phyloP scores from a whole-genome alignment of 2,113 vertebrate species.

The Solea solea region DNA sequence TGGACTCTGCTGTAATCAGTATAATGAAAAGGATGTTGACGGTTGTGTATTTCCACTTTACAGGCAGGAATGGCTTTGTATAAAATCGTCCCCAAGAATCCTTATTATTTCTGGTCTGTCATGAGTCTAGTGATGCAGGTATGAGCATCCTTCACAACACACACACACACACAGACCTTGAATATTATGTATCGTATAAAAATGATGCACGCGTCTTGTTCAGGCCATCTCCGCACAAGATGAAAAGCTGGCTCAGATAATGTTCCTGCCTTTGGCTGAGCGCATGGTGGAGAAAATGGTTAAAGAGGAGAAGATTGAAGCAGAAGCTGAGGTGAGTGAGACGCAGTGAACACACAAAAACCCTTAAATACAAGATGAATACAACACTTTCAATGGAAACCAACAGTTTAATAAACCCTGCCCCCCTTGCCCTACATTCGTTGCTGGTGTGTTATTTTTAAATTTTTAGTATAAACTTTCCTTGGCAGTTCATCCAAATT shows the following conservation, averaged over 20 bases:
- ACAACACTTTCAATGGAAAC: too few species aligned
- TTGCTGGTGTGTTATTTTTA: too few species aligned
- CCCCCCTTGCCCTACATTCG: too few species aligned
- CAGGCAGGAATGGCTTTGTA: conserved; percentile 99
- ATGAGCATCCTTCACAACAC: conserved; percentile 23
- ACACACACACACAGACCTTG: not conserved
- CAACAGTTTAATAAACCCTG: too few species aligned
- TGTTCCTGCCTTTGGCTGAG: conserved; percentile 97
- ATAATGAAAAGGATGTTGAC: conserved; percentile 22
- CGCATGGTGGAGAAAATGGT: conserved; percentile 99
- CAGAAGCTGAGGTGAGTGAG: conserved; percentile 91
- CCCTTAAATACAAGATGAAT: too few species aligned
- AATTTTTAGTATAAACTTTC: too few species aligned
- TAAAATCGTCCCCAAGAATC: conserved; percentile 98
- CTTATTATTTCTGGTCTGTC: conserved; percentile 99
- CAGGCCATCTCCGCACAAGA: conserved; percentile 98
- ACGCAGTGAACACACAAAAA: too few species aligned
- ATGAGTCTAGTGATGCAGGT: conserved; percentile 99
- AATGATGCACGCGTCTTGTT: not conserved
- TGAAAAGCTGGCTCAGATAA: conserved; percentile 95
- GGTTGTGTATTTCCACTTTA: conserved; percentile 13
- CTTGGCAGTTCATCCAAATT: too few species aligned
- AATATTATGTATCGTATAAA: not conserved
- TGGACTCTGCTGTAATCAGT: not conserved
- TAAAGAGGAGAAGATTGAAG: conserved; percentile 98